Evolutionary conservation across 2,113 vertebrate species (phyloP), one percentile per base, ranked within the genome.

Genomic region (Grus americana): DNA sequence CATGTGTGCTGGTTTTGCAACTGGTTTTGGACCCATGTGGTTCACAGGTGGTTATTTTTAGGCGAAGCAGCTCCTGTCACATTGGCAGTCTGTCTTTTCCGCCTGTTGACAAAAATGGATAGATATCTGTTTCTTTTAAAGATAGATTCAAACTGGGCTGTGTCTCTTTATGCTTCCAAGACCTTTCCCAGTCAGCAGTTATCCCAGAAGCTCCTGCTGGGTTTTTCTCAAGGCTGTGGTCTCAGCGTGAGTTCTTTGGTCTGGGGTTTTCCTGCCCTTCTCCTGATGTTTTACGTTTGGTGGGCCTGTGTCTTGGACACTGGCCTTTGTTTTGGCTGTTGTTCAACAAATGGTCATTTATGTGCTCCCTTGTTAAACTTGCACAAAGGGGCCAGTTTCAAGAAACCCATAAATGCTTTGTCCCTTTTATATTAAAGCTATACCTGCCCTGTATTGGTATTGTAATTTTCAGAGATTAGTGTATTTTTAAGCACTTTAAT

Each of bases 31-130:
- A 65, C 50, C 63, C 62, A 38, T 66, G 81, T 86, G 81, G 62
- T 90, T 96, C 67, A 50, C 87, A 73, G 83, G 87, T 49, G 61
- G 92, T 76, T 95, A 90, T 90, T 96, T 96, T 93, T 85, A 92
- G 94, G 75, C 18, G 2, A 62, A 92, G 78, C 85, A 79, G 55
- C 88, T 94, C 79, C 79, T 88, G 85, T 92, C 30, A 1, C 62
- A n/a, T 29, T 65, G 73, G 58, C 54, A 68, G 78, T 9, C 71
- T 79, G 65, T 86, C 79, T 92, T 52, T 87, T 96, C 78, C 0
- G 2, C 82, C 80, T 49, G 15, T 38, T 76, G 79, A 73, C 85
- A 96, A 83, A 90, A 94, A 85, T 11, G 58, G n/a, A 44, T 46
- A 55, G 47, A 62, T 47, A 67, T 71, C 55, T 54, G 27, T 65